phyloP scores from a whole-genome alignment of 2,113 vertebrate species.

The Verasper variegatus region DNA sequence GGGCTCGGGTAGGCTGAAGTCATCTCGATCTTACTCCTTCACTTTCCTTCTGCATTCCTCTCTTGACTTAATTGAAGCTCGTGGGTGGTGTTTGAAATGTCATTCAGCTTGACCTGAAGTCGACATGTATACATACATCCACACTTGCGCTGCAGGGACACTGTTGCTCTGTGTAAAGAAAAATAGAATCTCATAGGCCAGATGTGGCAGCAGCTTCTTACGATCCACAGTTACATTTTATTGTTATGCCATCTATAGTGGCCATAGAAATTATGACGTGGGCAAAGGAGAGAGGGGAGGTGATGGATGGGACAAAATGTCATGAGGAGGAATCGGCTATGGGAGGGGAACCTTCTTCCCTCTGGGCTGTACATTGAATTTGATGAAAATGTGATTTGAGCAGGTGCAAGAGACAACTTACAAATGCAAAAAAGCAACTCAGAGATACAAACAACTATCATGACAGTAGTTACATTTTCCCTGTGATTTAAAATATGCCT shows the following conservation, averaged over 20 bases:
- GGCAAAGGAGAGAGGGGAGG: not conserved
- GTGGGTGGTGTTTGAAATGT: slow-evolving; percentile 25
- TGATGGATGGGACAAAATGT: not conserved
- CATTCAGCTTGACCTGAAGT: slow-evolving; percentile 30
- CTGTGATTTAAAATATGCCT: not conserved
- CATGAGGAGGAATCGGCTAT: not conserved
- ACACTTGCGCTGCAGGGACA: not conserved
- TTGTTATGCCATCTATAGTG: not conserved
- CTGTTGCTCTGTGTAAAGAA: not conserved
- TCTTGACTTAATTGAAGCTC: slow-evolving; percentile 21
- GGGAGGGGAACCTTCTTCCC: not conserved
- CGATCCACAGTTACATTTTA: not conserved
- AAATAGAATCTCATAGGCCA: not conserved
- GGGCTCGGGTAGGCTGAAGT: slow-evolving; percentile 22
- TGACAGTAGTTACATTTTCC: no score
- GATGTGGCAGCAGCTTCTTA: not conserved
- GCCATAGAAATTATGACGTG: not conserved
- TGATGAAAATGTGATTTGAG: not conserved
- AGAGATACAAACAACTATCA: no score
- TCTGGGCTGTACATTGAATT: not conserved
- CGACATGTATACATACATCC: not conserved
- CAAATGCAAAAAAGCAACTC: no score
- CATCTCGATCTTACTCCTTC: slow-evolving; percentile 16
- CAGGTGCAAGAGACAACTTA: not conserved
- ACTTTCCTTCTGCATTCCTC: not conserved